Conservation (phyloP, 2,113 vertebrate species). For the Xenus cinereus region DNA sequence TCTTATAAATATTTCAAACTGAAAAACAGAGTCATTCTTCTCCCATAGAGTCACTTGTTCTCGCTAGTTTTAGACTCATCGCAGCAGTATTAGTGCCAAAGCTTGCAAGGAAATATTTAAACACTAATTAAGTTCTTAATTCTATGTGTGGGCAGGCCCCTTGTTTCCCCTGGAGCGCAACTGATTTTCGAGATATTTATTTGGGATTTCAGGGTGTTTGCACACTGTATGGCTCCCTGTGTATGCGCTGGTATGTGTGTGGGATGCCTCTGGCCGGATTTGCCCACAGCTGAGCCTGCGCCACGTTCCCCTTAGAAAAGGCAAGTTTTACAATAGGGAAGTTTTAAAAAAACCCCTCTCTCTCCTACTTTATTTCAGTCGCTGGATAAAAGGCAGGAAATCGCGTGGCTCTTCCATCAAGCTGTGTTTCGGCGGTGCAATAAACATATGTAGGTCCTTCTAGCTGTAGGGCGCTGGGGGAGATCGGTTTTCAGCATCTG, state of each 20-base stretch:
- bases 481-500: background rate
- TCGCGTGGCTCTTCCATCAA: background rate
- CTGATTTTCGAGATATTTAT: constrained; percentile 21
- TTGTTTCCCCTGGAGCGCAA: constrained; percentile 19
- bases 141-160: constrained; percentile 26
- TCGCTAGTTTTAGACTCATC: background rate
- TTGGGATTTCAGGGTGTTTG: constrained; percentile 44
- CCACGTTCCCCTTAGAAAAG: background rate
- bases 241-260: constrained; percentile 47
- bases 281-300: constrained; percentile 19
- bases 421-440: background rate
- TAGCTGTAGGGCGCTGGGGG: background rate
- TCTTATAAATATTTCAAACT: background rate
- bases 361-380: background rate
- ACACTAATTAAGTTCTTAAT: constrained; percentile 51
- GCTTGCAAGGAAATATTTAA: constrained; percentile 25
- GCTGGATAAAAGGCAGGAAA: background rate
- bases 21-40: background rate
- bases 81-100: background rate
- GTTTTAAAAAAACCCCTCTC: background rate
- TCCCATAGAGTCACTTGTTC: background rate
- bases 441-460: background rate
- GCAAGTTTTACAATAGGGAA: background rate
- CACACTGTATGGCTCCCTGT: background rate
- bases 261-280: constrained; percentile 21